Base-by-base conservation (phyloP, 2,888 invertebrate species). In the Limnephilus lunatus region DNA sequence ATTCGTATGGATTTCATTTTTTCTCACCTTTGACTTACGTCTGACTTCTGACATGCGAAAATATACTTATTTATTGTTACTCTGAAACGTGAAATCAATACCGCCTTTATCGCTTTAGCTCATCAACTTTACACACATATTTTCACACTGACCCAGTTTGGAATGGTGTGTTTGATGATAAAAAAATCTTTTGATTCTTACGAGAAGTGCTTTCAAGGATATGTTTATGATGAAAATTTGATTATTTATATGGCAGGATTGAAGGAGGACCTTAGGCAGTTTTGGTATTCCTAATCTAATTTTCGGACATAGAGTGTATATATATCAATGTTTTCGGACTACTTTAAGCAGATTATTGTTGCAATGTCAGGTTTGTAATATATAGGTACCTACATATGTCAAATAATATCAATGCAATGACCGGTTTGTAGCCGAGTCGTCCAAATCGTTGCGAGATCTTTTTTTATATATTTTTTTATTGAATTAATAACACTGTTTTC, bases 21-120 rank as follows among this genome's bases (percentile, higher is more conserved):
- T 88, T 39, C 44, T 88, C 53, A 88, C 88, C 88, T 88, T 12
- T 68, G 88, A 88, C 53, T 68, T 68, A 68, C 15, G 88, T 19
- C 68, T 88, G 53, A 88, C 88, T 88, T 35, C 88, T 88, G 88
- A 88, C 88, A 68, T 88, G 88, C 88, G 88, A 88, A 88, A 68
- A 88, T 68, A 88, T 80, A 32, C 14, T 53, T 88, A 88, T 68
- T 88, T 88, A 88, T 88, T 88, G 88, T 88, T 88, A n/a, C 32
- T 68, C n/a, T 32, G 68, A 31, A 68, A 88, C 68, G 53, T 88
- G 88, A 53, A 88, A 88, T 88, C 88, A 35, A 88, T 88, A 85
- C 39, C 35, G 14, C 31, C 85, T 85, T 85, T 85, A 85, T 85
- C 85, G 85, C 44, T 19, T 68, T 25, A 15, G 88, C 88, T 80